Conservation (phyloP, 2,888 invertebrate species). For the Hesperia comma region DNA sequence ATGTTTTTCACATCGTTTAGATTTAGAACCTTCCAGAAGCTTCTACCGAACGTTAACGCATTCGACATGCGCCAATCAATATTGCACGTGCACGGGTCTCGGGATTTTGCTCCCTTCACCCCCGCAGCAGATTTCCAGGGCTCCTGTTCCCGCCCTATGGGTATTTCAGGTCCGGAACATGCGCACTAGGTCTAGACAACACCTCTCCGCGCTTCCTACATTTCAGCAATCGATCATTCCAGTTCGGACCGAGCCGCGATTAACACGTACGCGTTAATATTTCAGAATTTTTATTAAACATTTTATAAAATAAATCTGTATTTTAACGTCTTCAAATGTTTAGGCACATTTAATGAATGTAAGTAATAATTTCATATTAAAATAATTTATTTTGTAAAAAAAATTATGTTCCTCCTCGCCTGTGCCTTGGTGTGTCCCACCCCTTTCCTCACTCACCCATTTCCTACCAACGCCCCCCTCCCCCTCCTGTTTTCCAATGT, state of each 20-base stretch:
- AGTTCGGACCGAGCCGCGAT: not conserved
- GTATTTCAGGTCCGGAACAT: not conserved
- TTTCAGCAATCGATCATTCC: not conserved
- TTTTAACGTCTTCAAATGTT: not conserved
- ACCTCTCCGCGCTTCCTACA: not conserved
- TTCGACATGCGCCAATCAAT: not conserved
- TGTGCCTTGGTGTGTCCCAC: too few relatives aligned
- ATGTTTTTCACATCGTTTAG: too few relatives aligned
- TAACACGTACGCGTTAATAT: not conserved
- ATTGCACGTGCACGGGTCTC: not conserved
- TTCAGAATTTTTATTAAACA: not conserved
- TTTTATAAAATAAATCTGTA: not conserved
- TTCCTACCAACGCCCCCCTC: too few relatives aligned
- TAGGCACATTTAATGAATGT: not conserved
- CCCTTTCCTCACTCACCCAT: too few relatives aligned
- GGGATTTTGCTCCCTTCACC: not conserved
- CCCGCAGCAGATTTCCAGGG: not conserved
- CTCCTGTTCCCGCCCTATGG: not conserved
- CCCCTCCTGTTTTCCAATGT: too few relatives aligned
- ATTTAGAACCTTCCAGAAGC: too few relatives aligned
- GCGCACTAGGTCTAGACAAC: not conserved
- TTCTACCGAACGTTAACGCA: too few relatives aligned
- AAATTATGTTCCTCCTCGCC: too few relatives aligned
- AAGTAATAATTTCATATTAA: not conserved
- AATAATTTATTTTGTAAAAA: too few relatives aligned